These are phyloP conservation scores for Ondatra zibethicus DNA, from an alignment of 2,113 vertebrate species.

Conservation along the genomic window DNA sequence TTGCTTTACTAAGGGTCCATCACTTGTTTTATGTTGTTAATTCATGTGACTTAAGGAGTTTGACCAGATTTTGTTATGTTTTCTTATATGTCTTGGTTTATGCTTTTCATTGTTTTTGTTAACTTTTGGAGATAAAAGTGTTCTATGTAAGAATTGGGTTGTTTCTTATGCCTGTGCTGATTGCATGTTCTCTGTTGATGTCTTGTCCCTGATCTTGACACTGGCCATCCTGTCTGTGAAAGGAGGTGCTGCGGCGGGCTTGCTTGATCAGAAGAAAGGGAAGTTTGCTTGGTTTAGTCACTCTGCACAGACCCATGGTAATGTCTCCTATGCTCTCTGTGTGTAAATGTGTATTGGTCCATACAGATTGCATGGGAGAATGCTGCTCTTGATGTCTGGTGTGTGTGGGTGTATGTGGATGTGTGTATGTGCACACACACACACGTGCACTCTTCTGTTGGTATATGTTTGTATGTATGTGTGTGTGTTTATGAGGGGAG, in stretches of 20 bases:
- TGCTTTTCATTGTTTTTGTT: conserved; percentile 75
- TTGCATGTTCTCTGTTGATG: conserved; percentile 88
- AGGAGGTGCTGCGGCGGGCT: conserved; percentile 87
- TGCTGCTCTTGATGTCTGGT: not conserved
- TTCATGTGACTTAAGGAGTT: conserved; percentile 18
- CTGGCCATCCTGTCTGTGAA: conserved; percentile 88
- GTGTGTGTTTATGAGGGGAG: conserved; percentile 40
- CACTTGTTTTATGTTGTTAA: conserved; percentile 47
- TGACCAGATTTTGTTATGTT: conserved; percentile 55
- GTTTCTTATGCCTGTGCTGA: conserved; percentile 85
- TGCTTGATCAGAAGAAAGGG: conserved; percentile 91
- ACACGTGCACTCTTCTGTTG: not conserved
- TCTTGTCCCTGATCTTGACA: conserved; percentile 88
- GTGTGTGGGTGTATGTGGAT: not conserved
- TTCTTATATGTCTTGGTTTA: conserved; percentile 59
- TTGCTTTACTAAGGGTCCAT: not conserved
- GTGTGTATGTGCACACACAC: not conserved
- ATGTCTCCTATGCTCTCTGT: conserved; percentile 80
- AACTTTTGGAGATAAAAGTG: conserved; percentile 77
- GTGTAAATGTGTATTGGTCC: conserved; percentile 11
- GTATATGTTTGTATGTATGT: not conserved
- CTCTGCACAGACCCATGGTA: conserved; percentile 91
- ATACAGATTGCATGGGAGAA: not conserved
- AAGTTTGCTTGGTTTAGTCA: conserved; percentile 92
- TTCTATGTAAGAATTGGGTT: conserved; percentile 83